phyloP scores from a whole-genome alignment of 2,888 invertebrate species.

The Ophraella communa region DNA sequence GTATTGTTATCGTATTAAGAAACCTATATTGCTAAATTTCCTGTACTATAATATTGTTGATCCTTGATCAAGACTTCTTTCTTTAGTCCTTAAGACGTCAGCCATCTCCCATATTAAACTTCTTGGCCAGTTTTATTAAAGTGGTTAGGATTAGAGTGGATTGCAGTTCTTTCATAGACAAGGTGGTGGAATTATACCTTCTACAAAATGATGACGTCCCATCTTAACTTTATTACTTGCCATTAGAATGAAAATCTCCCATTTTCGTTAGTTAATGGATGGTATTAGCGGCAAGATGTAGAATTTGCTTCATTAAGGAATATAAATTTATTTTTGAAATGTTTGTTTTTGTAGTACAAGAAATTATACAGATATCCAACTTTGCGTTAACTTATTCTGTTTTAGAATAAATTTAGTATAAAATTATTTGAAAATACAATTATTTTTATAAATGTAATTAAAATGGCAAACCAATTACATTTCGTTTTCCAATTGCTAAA shows the following conservation, averaged over 20 bases:
- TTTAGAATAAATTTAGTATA: too few relatives aligned
- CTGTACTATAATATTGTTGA: conserved; percentile 32
- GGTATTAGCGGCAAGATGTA: conserved; percentile 6
- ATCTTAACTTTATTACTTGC: conserved; percentile 27
- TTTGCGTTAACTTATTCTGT: too few relatives aligned
- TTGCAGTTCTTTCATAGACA: conserved; percentile 29
- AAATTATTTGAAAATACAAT: too few relatives aligned
- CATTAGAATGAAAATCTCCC: conserved; percentile 28
- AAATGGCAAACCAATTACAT: too few relatives aligned
- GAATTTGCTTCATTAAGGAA: conserved; percentile 2
- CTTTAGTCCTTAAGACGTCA: conserved; percentile 38
- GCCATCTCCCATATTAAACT: conserved; percentile 39
- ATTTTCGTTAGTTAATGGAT: conserved; percentile 2
- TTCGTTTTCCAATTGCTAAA: too few relatives aligned
- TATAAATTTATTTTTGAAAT: background rate
- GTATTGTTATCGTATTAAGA: background rate
- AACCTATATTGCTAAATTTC: conserved; percentile 10
- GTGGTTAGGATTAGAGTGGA: conserved; percentile 44
- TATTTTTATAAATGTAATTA: too few relatives aligned
- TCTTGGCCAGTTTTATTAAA: conserved; percentile 46
- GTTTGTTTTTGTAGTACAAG: background rate
- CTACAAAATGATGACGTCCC: conserved; percentile 24
- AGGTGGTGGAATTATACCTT: conserved; percentile 31
- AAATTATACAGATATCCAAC: background rate
- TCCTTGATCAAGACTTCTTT: conserved; percentile 31